These are phyloP conservation scores for Thysanoteuthis rhombus DNA, from an alignment of 2,888 invertebrate genomes.

Conservation along the genomic window DNA sequence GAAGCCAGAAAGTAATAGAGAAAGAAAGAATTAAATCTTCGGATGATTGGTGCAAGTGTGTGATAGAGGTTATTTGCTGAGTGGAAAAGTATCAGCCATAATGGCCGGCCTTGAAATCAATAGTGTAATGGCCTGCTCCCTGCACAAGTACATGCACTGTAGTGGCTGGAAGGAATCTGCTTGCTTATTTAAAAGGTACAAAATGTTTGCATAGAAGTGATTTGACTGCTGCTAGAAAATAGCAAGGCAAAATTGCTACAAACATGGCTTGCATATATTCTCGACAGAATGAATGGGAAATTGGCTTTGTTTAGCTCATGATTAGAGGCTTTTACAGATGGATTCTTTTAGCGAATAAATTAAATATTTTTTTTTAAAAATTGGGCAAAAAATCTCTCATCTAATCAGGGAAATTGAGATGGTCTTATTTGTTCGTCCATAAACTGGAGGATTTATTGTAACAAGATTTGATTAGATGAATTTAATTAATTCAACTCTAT, in stretches of 20 bases:
- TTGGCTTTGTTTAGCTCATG: not conserved
- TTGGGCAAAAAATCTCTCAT: not conserved
- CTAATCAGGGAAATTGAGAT: not conserved
- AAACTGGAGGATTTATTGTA: not conserved
- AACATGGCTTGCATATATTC: not conserved
- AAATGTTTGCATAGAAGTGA: not conserved
- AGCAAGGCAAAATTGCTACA: not conserved
- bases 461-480: not conserved
- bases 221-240: not conserved
- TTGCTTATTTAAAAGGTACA: not conserved
- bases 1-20: no score
- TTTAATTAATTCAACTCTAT: not conserved
- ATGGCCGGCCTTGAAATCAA: not conserved
- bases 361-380: not conserved
- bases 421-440: not conserved
- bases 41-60: not conserved
- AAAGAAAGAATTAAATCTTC: not conserved
- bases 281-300: not conserved
- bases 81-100: not conserved
- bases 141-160: not conserved
- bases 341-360: not conserved
- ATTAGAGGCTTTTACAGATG: not conserved
- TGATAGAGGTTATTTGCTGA: not conserved
- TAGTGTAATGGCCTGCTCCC: not conserved
- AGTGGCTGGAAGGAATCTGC: not conserved